Evolutionary conservation across 1,140 invertebrate species (phyloP), one percentile per base, ranked within the genome.

Genomic region (Zaprionus tsacasi): DNA sequence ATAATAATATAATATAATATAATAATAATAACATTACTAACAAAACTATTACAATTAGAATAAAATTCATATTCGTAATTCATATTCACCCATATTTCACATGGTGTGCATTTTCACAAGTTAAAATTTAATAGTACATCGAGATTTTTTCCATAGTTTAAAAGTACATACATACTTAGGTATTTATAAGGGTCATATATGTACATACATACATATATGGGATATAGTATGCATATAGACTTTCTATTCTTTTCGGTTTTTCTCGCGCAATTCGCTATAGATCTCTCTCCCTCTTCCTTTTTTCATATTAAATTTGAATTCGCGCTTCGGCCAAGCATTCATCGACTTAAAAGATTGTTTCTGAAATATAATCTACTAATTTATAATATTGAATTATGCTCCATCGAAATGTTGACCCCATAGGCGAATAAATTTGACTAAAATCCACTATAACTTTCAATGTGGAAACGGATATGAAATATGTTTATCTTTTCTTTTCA

Each of bases 91-190:
- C 69, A 50, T 60, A 56, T 48, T 76, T 50, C 50, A 45, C 58
- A 59, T 70, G 60, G 68, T 70, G 64, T 79, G 71, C 21, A 40
- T 52, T 63, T 66, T 54, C 71, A 80, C 75, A 78, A 68, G 70
- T 82, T 87, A 87, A 87, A 87, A 87, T 87, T 80, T 87, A 88
- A 87, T 87, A 87, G 82, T 88, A 88, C 83, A 88, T 88, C 81
- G 85, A 87, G 83, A 88, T 87, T 87, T 87, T 74, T 56, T 66
- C 54, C 80, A 78, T 87, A 89, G 77, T 81, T 85, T 81, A 85
- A 85, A 88, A 76, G 69, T 82, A 74, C 76, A 60, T 69, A 59
- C 61, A 68, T 75, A 64, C 72, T 75, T 75, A 79, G 63, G 40
- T 69, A 72, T 69, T 48, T 66, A 38, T 68, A 70, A 74, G 75